Evolutionary conservation across 2,888 invertebrate genomes (phyloP).

Genomic region (Acanthosepion esculentum): DNA sequence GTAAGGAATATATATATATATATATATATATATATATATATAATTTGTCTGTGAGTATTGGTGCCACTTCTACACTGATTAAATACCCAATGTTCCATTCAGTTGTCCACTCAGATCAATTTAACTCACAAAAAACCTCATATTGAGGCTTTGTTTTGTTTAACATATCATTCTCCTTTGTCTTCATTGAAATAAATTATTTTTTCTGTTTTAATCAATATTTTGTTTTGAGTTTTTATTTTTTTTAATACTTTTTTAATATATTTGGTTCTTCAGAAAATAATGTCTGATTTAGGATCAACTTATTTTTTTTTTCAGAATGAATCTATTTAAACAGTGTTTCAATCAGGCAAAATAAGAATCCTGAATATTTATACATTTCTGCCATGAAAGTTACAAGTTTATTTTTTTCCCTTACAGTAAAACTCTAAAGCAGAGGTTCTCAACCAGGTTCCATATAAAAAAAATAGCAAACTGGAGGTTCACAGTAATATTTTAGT

Average conservation of each 20-base stretch:
- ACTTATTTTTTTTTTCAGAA: not conserved
- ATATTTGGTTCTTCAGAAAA: not conserved
- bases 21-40: not conserved
- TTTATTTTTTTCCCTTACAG: no score
- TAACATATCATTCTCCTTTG: not conserved
- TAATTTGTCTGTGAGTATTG: no score
- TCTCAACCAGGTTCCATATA: no score
- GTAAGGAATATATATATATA: not conserved
- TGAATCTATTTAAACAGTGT: no score
- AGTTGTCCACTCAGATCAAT: not conserved
- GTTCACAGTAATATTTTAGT: no score
- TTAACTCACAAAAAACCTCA: not conserved
- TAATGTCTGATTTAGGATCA: not conserved
- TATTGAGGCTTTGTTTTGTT: not conserved
- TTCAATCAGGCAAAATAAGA: no score
- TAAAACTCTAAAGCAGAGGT: no score
- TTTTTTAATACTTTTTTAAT: not conserved
- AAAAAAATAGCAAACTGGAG: no score
- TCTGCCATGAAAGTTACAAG: no score
- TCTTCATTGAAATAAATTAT: constrained; percentile 22
- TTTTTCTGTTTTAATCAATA: constrained; percentile 1
- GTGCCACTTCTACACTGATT: no score
- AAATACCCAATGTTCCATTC: not conserved
- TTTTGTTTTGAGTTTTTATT: not conserved
- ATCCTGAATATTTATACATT: no score